A percentile compares a stretch with the other conserved stretches of the same genome.
phyloP scores from a whole-genome alignment of 2,888 invertebrate genomes.

The Cephus spinipes region DNA sequence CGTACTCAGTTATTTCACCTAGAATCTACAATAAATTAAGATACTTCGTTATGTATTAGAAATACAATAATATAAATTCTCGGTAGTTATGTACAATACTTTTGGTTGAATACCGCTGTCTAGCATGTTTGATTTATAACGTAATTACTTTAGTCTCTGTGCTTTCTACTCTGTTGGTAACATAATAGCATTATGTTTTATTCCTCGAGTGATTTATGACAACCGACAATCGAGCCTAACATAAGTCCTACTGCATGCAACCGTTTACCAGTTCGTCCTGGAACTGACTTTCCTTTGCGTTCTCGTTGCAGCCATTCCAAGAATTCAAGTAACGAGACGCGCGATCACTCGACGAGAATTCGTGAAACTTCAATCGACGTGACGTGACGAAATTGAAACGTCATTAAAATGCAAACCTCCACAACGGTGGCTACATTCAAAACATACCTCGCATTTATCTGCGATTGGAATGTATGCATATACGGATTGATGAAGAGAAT shows the following conservation, averaged over 20 bases:
- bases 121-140: constrained; percentile 22
- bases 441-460: neutral
- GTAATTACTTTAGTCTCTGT: constrained; percentile 9
- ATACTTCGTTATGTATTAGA: constrained; percentile 19
- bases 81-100: constrained; percentile 36
- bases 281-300: neutral
- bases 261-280: neutral
- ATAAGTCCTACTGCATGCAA: neutral
- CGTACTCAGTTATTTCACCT: constrained; percentile 19
- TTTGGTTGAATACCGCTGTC: constrained; percentile 39
- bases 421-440: neutral
- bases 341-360: neutral
- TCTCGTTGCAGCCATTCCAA: neutral
- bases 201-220: neutral
- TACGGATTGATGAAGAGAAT: neutral
- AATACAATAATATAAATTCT: constrained; percentile 8
- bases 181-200: constrained; percentile 8
- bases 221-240: neutral
- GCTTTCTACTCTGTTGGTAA: constrained; percentile 6
- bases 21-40: constrained; percentile 43
- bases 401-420: neutral
- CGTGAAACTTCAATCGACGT: neutral
- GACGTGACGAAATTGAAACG: neutral
- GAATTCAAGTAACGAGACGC: neutral
- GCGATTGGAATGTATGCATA: neutral